A percentile compares a stretch with the other conserved stretches of the same genome.
Conservation (phyloP, 2,113 vertebrate genomes). For the Manacus vitellinus region DNA sequence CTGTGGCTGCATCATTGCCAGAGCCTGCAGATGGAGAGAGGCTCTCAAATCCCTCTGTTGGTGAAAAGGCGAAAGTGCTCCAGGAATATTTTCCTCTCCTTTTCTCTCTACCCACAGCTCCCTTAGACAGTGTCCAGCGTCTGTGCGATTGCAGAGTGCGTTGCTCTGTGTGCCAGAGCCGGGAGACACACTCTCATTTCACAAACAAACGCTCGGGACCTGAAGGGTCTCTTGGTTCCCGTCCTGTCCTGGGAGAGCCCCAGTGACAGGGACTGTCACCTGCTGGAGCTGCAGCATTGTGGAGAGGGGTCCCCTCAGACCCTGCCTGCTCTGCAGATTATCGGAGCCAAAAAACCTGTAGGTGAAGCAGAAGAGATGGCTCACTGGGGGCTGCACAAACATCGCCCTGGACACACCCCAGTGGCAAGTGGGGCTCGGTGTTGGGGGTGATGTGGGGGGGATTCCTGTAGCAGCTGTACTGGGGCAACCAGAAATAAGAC, state of each 20-base stretch:
- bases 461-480: neutral
- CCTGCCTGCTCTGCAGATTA: neutral
- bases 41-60: slow-evolving; percentile 70
- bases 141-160: neutral
- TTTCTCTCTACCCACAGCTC: neutral
- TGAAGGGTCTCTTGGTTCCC: neutral
- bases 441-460: accelerated
- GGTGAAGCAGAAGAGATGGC: neutral
- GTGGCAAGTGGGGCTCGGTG: accelerated
- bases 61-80: slow-evolving; percentile 65
- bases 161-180: neutral
- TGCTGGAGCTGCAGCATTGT: accelerated
- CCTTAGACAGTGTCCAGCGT: neutral
- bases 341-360: neutral
- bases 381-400: neutral
- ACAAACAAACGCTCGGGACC: accelerated
- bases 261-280: accelerated
- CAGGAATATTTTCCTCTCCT: neutral
- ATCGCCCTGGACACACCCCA: accelerated
- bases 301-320: accelerated
- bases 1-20: neutral
- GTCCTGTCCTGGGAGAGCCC: neutral
- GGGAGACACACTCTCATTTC: neutral
- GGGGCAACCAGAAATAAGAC: neutral
- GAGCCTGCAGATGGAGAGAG: slow-evolving; percentile 44